These are phyloP conservation scores for Periplaneta americana DNA, from an alignment of 1,140 invertebrate genomes.

Conservation along the genomic window DNA sequence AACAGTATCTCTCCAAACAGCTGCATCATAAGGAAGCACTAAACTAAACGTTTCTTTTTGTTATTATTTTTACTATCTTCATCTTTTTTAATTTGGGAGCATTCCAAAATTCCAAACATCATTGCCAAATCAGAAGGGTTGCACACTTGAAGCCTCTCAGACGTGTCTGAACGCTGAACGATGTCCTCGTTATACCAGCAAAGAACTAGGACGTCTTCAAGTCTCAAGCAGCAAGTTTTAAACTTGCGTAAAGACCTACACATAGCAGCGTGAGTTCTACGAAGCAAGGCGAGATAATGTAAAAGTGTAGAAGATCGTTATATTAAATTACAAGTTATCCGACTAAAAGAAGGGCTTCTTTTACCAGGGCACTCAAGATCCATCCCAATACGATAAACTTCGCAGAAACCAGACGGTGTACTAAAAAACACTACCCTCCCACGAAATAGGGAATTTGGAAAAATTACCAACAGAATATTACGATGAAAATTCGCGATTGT, in stretches of 20 bases:
- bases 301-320: background rate
- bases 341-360: background rate
- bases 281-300: background rate
- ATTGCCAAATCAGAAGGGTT: background rate
- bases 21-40: background rate
- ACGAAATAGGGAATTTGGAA: background rate
- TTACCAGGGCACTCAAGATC: background rate
- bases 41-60: background rate
- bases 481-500: no score
- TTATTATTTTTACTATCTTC: background rate
- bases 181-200: background rate
- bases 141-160: background rate
- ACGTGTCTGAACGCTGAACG: background rate
- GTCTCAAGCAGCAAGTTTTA: background rate
- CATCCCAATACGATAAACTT: background rate
- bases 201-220: background rate
- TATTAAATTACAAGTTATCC: background rate
- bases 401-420: no score
- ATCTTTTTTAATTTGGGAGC: background rate
- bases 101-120: background rate
- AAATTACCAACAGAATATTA: no score
- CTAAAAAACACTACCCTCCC: background rate
- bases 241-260: background rate
- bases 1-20: no score
- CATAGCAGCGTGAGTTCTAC: background rate